A percentile compares a stretch with the other conserved stretches of the same genome.
Evolutionary conservation across 2,113 vertebrate genomes (phyloP).

Genomic region (Ictalurus furcatus): DNA sequence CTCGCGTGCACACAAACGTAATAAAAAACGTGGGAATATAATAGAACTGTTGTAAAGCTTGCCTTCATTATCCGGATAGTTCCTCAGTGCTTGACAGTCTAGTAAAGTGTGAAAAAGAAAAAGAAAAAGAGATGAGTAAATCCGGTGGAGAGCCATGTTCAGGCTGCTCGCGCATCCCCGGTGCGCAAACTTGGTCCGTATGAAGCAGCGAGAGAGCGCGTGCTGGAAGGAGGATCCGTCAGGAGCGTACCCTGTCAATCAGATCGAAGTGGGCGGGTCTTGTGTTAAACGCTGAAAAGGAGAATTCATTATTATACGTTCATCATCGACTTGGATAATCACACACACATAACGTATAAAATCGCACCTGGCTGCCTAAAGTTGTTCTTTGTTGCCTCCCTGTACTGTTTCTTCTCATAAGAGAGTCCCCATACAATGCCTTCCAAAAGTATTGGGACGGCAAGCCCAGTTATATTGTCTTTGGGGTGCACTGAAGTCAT

Average conservation of each 20-base stretch:
- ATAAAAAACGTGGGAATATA: not conserved
- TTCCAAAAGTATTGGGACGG: not conserved
- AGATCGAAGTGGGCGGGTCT: constrained; percentile 4
- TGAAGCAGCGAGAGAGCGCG: constrained; percentile 30
- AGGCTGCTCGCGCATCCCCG: constrained; percentile 61
- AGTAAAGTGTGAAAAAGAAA: constrained; percentile 42
- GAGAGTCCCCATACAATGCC: not conserved
- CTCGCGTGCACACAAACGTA: not conserved
- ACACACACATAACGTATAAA: not conserved
- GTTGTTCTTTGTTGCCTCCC: not conserved
- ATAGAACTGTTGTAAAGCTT: constrained; percentile 20
- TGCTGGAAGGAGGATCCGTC: constrained; percentile 47
- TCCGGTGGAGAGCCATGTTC: constrained; percentile 60
- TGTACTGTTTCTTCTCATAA: not conserved
- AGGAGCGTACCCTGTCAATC: constrained; percentile 42
- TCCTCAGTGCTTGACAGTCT: constrained; percentile 51
- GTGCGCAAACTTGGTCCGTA: constrained; percentile 58
- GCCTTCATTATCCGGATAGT: constrained; percentile 63
- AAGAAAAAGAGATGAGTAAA: constrained; percentile 52
- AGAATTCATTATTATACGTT: not conserved
- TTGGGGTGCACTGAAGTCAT: not conserved
- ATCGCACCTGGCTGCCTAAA: not conserved
- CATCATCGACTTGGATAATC: not conserved
- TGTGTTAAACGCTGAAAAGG: not conserved
- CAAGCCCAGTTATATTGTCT: not conserved